Conservation (phyloP, 2,113 vertebrate genomes). For the Ondatra zibethicus region DNA sequence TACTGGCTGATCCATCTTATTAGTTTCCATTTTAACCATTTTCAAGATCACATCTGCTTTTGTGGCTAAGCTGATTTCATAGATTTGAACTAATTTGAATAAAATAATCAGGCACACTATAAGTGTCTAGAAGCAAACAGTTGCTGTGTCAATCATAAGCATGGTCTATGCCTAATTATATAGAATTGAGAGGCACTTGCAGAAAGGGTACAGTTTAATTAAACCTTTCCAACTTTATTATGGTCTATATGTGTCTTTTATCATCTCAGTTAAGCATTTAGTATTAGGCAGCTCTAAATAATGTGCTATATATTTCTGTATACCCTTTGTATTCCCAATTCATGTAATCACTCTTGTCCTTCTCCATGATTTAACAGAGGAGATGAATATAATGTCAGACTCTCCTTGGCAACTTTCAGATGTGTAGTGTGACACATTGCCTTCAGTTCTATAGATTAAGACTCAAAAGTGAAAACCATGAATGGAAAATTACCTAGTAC, state of each 20-base stretch:
- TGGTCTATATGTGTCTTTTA: not conserved
- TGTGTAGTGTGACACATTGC: not conserved
- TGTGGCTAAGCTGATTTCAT: not conserved
- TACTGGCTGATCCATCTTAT: not conserved
- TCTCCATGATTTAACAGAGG: not conserved
- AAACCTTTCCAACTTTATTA: not conserved
- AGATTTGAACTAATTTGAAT: not conserved
- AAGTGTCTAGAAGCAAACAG: not conserved
- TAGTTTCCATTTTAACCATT: constrained; percentile 59
- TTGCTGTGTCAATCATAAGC: not conserved
- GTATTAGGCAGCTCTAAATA: not conserved
- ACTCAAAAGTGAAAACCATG: not conserved
- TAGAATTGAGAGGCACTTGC: not conserved
- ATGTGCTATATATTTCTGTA: not conserved
- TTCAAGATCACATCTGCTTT: constrained; percentile 60
- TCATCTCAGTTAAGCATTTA: not conserved
- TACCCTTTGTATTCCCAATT: not conserved
- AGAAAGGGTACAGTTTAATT: not conserved
- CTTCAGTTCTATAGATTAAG: not conserved
- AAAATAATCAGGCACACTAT: not conserved
- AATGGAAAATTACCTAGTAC: not conserved
- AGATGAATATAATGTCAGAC: not conserved
- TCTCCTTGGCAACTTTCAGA: not conserved
- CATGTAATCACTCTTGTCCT: not conserved
- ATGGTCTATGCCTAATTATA: not conserved